Base-by-base conservation (phyloP, 2,888 invertebrate species). In the Drosophila pegasa region DNA sequence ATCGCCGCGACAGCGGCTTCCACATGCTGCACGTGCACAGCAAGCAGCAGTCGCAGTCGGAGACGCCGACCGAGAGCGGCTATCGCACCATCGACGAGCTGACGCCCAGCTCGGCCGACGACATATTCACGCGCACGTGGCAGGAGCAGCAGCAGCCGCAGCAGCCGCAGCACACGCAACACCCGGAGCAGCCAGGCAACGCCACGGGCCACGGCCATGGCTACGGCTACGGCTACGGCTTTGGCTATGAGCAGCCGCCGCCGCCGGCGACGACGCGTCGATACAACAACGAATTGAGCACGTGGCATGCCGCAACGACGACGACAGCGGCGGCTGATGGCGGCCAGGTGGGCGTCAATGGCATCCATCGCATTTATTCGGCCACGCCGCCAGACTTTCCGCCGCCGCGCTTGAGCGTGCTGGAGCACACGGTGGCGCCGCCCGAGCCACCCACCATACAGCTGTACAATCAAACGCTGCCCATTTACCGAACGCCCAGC, bases 11-110 rank as follows among this genome's bases (percentile, higher is more conserved):
- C 67, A 91, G 20, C 4, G 76, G 89, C 62, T 89, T 88, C 38
- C 90, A 91, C 65, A 83, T 83, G 84, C 74, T 92, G 67, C 90
- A 86, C 57, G 91, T 92, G 37, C 88, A 78, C 54, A 87, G 68
- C 52, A 75, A 75, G 51, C 81, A 78, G 33, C 63, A 63, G n/a
- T n/a, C n/a, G 57, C 70, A 58, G 6, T 48, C 56, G 16, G 38
- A 56, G 20, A 45, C 51, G 12, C 81, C 90, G 8, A 90, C 90
- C 12, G 89, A 90, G 59, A 79, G 90, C 16, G 91, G 83, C 7
- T 90, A 90, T 71, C 89, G 87, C 47, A 86, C 90, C 9, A 87
- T 91, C 61, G 84, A 90, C 37, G 90, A 91, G 56, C 74, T 91
- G 54, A 89, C 90, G 62, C 85, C 90, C 25, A 89, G 87, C 64